phyloP scores from a whole-genome alignment of 2,888 invertebrate genomes.

The Octonoba sinensis region DNA sequence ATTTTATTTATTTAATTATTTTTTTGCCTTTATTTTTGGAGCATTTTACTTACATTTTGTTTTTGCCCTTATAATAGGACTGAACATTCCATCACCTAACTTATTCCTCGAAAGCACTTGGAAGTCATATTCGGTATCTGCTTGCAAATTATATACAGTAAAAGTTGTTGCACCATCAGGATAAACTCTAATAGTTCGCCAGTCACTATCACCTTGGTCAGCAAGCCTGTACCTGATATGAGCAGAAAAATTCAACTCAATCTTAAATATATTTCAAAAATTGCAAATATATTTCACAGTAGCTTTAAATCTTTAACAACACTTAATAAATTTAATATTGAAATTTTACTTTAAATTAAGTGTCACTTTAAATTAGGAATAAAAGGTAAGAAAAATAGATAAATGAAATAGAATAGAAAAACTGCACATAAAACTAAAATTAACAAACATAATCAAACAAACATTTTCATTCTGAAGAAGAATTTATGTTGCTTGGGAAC shows the following conservation, averaged over 20 bases:
- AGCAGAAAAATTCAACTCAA: not conserved
- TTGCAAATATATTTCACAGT: not conserved
- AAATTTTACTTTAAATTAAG: too few species aligned
- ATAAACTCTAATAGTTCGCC: conserved; percentile 93
- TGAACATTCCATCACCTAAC: conserved; percentile 95
- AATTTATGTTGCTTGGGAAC: too few species aligned
- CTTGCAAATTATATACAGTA: conserved; percentile 89
- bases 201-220: conserved; percentile 81
- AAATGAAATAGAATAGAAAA: too few species aligned
- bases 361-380: too few species aligned
- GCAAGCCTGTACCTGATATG: conserved; percentile 81
- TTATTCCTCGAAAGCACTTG: conserved; percentile 95
- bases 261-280: not conserved
- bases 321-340: too few species aligned
- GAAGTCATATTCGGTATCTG: conserved; percentile 94
- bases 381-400: too few species aligned
- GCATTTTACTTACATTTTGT: conserved; percentile 76
- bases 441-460: too few species aligned
- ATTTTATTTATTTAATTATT: too few species aligned
- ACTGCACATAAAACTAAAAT: too few species aligned
- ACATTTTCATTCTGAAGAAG: too few species aligned
- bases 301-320: too few species aligned
- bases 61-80: conserved; percentile 89
- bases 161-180: conserved; percentile 92
- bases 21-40: too few species aligned